A percentile compares a stretch with the other conserved stretches of the same genome.
phyloP scores from a whole-genome alignment of 2,113 vertebrate genomes.

The Ancistrus triradiatus region DNA sequence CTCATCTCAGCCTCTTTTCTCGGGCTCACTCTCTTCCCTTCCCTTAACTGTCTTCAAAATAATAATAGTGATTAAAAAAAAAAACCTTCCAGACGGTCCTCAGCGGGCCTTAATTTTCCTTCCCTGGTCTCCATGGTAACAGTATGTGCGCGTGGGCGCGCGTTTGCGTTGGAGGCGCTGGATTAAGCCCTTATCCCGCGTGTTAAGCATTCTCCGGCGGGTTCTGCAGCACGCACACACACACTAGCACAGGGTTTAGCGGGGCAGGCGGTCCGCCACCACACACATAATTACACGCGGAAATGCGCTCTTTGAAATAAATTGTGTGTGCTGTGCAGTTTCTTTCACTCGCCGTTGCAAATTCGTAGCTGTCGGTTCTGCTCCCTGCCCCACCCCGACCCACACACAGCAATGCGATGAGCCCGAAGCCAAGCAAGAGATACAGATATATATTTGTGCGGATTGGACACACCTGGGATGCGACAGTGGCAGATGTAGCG shows the following conservation, averaged over 20 bases:
- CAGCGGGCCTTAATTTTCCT: slow-evolving; percentile 40
- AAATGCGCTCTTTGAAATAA: slow-evolving; percentile 41
- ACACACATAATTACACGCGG: slow-evolving; percentile 47
- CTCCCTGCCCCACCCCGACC: slow-evolving; percentile 20
- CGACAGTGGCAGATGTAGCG: slow-evolving; percentile 4
- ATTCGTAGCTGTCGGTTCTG: slow-evolving; percentile 41
- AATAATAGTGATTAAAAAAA: slow-evolving; percentile 31
- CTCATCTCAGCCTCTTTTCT: slow-evolving; percentile 10
- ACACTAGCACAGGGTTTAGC: slow-evolving; percentile 27
- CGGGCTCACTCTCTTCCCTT: not conserved
- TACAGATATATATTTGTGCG: not conserved
- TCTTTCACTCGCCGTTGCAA: slow-evolving; percentile 15
- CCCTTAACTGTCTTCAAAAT: slow-evolving; percentile 19
- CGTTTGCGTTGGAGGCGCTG: slow-evolving; percentile 27
- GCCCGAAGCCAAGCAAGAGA: slow-evolving; percentile 20
- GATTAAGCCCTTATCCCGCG: slow-evolving; percentile 46
- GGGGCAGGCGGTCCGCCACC: slow-evolving; percentile 41
- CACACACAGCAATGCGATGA: slow-evolving; percentile 30
- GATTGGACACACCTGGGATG: slow-evolving; percentile 38
- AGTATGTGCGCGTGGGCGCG: slow-evolving; percentile 19
- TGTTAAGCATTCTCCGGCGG: slow-evolving; percentile 43
- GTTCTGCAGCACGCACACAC: slow-evolving; percentile 19
- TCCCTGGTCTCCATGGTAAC: slow-evolving; percentile 47
- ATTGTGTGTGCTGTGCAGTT: slow-evolving; percentile 33
- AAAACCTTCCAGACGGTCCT: slow-evolving; percentile 39